Evolutionary conservation across 1,140 invertebrate species (phyloP), one percentile per base, ranked within the genome.

Genomic region (Eurosta solidaginis): DNA sequence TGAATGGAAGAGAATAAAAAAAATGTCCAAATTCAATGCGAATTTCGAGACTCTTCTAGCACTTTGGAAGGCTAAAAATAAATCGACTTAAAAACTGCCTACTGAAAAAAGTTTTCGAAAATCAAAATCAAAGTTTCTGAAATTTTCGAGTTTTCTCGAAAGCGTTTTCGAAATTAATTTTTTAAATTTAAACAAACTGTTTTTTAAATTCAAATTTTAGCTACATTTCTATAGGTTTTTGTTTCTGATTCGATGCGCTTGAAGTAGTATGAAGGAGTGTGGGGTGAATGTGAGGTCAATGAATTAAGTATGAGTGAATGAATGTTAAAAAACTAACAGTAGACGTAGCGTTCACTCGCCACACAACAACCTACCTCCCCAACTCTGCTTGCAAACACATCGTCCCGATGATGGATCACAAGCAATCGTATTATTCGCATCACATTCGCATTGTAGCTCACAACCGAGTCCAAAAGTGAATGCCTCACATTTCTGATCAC

Each of bases 401-500:
- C 89, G 89, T 9, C 97, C 97, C 63, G 92, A 94, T 49, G 92
- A 89, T 76, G 93, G 90, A 89, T 98, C 92, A 88, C 97, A 99
- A 79, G 91, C 92, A 74, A 90, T 84, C 36, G 91, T 92, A 87
- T 93, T 93, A 33, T 90, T 91, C 45, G 90, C 85, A 79, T 91
- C 87, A 85, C 96, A 97, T 79, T 93, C 91, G 86, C 96, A 97
- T 77, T 88, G 84, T 80, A 93, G 90, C 22, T 88, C 87, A 85
- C 96, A 97, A 78, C 90, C 90, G 42, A 91, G 89, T 0, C 96
- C 96, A 84, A 93, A 96, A 77, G 81, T 89, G 73, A 93, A 93
- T 2, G 88, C 83, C 10, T 91, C 88, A 87, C 96, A 97, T 79
- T 90, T 91, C 50, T 91, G 88, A 81, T 96, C 92, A 87, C 97